Conservation (phyloP, 1,140 invertebrate genomes). For the Oncopodura yosiiana region DNA sequence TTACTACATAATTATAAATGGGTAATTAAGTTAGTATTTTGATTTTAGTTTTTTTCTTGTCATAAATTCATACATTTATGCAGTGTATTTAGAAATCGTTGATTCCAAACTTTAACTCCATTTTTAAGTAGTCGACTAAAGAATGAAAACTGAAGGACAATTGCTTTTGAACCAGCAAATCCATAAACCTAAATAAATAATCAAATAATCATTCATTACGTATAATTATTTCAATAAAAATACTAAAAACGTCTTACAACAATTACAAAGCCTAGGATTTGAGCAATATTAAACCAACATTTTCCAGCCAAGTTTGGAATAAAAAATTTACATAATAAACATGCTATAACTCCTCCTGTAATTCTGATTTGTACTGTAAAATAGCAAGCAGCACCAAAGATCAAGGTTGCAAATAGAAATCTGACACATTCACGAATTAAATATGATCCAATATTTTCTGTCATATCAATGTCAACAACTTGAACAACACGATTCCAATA, state of each 20-base stretch:
- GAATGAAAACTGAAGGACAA: neutral
- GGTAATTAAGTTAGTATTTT: neutral
- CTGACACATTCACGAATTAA: conserved; percentile 8
- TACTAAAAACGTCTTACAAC: too few species aligned
- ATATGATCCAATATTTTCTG: conserved; percentile 7
- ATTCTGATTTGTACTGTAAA: too few species aligned
- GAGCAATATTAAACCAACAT: too few species aligned
- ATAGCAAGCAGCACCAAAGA: neutral
- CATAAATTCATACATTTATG: neutral
- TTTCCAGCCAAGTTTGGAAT: too few species aligned
- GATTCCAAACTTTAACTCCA: neutral
- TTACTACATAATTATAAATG: neutral
- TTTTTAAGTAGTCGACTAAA: neutral
- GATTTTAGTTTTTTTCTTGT: too few species aligned
- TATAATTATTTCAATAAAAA: too few species aligned
- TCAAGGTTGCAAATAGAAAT: neutral
- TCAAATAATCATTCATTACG: too few species aligned
- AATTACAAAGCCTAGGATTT: too few species aligned
- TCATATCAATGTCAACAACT: conserved; percentile 6
- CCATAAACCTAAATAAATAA: neutral
- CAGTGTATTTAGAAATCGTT: neutral
- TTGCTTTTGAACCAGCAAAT: conserved; percentile 8
- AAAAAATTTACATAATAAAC: too few species aligned
- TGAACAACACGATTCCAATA: conserved; percentile 5
- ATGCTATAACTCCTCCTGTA: too few species aligned